A percentile compares a stretch with the other conserved stretches of the same genome.
phyloP scores from a whole-genome alignment of 2,113 vertebrate species.

The Sinocyclocheilus anshuiensis region DNA sequence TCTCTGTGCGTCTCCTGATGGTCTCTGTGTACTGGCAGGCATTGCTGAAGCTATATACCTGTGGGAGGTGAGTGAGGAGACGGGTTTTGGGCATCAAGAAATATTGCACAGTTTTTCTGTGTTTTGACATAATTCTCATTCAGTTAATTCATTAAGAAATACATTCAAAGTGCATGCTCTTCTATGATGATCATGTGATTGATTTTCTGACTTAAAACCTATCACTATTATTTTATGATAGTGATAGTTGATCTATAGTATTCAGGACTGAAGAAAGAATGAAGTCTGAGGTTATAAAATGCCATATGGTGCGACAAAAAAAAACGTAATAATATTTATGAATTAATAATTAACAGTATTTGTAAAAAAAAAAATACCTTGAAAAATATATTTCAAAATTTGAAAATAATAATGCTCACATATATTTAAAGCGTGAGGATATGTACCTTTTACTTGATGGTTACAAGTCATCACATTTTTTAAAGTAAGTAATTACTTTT shows the following conservation, averaged over 20 bases:
- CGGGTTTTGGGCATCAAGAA: background rate
- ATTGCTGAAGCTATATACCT: conserved; percentile 88
- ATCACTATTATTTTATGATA: no score
- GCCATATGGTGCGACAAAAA: background rate
- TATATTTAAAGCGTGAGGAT: background rate
- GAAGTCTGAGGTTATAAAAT: background rate
- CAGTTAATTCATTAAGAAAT: background rate
- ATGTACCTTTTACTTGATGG: background rate
- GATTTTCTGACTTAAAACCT: no score
- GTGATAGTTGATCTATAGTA: no score
- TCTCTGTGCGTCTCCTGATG: conserved; percentile 83
- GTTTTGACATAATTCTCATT: background rate
- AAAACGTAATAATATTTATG: background rate
- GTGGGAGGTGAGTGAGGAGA: conserved; percentile 85
- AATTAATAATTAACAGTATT: background rate
- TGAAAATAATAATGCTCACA: background rate
- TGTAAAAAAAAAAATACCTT: background rate
- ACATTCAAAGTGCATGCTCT: background rate
- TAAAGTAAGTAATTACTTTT: background rate
- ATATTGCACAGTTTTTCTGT: background rate
- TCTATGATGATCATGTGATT: background rate
- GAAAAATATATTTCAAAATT: background rate
- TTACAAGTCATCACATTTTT: background rate
- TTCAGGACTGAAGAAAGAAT: no score
- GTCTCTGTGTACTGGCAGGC: conserved; percentile 86